Evolutionary conservation across 2,888 invertebrate genomes (phyloP).

Genomic region (Agonum fuliginosum): DNA sequence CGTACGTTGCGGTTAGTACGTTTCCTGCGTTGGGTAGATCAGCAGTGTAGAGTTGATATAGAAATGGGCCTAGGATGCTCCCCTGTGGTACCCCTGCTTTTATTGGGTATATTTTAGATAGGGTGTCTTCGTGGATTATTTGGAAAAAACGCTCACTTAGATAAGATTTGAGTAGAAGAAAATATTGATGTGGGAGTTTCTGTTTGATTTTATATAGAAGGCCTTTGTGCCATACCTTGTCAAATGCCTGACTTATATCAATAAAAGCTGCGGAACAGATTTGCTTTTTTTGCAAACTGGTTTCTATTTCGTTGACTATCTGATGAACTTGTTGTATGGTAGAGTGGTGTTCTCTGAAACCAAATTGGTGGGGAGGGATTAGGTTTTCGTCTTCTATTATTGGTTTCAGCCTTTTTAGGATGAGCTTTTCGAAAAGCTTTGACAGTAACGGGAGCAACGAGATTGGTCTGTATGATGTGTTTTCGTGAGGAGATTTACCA

Average conservation of each 20-base stretch:
- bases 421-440: too few species aligned
- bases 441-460: conserved; percentile 63
- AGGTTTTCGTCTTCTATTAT: too few species aligned
- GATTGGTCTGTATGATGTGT: conserved; percentile 63
- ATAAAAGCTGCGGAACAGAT: conserved; percentile 57
- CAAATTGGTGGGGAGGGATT: too few species aligned
- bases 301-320: conserved; percentile 42
- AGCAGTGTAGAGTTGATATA: conserved; percentile 43
- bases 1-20: conserved; percentile 37
- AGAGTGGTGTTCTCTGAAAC: neutral
- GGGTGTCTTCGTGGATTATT: conserved; percentile 24
- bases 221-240: conserved; percentile 48
- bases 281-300: conserved; percentile 40
- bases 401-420: too few species aligned
- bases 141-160: conserved; percentile 56
- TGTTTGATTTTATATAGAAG: conserved; percentile 56
- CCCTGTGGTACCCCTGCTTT: conserved; percentile 55
- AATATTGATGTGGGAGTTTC: conserved; percentile 35
- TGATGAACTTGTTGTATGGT: neutral
- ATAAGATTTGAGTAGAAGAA: conserved; percentile 49
- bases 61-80: conserved; percentile 14
- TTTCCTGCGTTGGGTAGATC: conserved; percentile 4
- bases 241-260: conserved; percentile 57
- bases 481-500: conserved; percentile 62
- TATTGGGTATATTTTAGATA: conserved; percentile 19